phyloP scores from a whole-genome alignment of 2,888 invertebrate species.

The Uropetala carovei region DNA sequence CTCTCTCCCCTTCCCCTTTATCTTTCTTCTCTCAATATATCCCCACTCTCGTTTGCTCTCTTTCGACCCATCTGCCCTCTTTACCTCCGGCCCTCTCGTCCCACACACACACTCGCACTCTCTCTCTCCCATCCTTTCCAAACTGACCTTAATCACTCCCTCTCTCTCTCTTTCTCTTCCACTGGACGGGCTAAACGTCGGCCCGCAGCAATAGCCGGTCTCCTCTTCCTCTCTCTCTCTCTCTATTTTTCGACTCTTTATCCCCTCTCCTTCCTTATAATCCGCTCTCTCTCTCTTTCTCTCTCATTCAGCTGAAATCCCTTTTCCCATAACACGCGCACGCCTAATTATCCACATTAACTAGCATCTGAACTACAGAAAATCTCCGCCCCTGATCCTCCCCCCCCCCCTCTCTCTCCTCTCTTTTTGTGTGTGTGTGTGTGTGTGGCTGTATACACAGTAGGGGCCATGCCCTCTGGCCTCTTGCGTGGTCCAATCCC shows the following conservation, averaged over 20 bases:
- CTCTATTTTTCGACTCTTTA: background rate
- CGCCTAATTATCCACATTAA: background rate
- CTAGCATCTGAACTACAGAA: background rate
- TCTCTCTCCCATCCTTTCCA: background rate
- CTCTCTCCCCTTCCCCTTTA: too few species aligned
- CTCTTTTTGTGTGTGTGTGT: too few species aligned
- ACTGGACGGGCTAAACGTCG: background rate
- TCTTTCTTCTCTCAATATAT: too few species aligned
- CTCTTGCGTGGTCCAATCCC: too few species aligned
- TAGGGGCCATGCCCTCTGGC: too few species aligned
- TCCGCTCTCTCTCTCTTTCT: background rate
- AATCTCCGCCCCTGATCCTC: too few species aligned
- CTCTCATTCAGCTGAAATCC: background rate
- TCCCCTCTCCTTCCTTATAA: background rate
- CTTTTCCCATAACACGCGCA: background rate
- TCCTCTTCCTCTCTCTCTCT: background rate
- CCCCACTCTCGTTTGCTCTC: background rate
- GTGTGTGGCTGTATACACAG: too few species aligned
- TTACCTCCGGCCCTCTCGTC: background rate
- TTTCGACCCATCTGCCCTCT: background rate
- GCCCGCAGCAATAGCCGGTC: background rate
- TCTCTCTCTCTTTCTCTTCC: background rate
- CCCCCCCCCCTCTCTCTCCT: too few species aligned
- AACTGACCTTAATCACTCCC: slow-evolving; percentile 9
- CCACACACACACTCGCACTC: background rate